Evolutionary conservation across 2,113 vertebrate genomes (phyloP).

Genomic region (Sphyrna mokarran): DNA sequence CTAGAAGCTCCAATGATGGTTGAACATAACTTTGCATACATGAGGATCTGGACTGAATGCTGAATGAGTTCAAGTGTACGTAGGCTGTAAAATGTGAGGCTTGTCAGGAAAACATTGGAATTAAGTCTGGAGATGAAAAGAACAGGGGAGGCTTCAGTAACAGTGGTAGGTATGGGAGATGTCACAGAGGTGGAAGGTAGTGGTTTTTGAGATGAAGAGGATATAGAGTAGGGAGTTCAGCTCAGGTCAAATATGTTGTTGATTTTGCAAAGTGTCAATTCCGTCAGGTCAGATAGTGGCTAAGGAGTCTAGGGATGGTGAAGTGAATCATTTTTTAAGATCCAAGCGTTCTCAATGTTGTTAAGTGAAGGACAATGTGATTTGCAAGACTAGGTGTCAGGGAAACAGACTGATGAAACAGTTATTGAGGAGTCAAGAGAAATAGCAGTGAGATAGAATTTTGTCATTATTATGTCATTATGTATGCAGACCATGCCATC

Average conservation of each 20-base stretch:
- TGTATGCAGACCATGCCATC: too few species aligned
- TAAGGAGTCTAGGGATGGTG: too few species aligned
- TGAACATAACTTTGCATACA: not conserved
- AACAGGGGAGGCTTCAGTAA: not conserved
- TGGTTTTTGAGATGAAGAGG: not conserved
- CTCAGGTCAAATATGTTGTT: not conserved
- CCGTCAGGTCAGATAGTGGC: too few species aligned
- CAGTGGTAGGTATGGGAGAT: not conserved
- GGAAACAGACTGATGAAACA: not conserved
- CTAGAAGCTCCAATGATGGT: not conserved
- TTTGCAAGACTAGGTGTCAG: not conserved
- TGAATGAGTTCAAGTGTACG: not conserved
- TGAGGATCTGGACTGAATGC: not conserved
- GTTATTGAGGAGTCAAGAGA: not conserved
- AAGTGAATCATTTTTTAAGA: not conserved
- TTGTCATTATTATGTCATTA: too few species aligned
- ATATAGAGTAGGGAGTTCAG: not conserved
- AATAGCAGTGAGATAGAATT: not conserved
- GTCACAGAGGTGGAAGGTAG: not conserved
- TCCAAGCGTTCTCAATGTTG: not conserved
- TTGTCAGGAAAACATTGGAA: not conserved
- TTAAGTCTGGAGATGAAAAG: not conserved
- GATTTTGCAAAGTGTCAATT: not conserved
- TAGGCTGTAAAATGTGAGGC: not conserved
- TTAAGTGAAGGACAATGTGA: not conserved